These are phyloP conservation scores for Imbricaverruca yamaguchii DNA, from an alignment of 2,888 invertebrate species.

Conservation along the genomic window DNA sequence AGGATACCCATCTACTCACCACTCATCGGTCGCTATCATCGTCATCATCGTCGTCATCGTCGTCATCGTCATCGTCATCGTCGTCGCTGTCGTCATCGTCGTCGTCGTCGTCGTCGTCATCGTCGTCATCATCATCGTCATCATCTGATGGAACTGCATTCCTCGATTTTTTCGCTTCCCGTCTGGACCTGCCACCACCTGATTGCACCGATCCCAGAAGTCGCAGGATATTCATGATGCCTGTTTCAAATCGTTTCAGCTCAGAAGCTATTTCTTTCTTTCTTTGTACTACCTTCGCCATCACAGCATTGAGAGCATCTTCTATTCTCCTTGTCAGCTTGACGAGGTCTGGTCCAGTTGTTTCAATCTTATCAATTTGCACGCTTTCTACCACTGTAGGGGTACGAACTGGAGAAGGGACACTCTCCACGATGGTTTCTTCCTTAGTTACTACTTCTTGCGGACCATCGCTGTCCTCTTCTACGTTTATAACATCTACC, in stretches of 20 bases:
- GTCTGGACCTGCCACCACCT: background rate
- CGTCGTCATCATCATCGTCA: conserved; percentile 8
- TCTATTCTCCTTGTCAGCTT: conserved; percentile 10
- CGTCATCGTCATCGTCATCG: background rate
- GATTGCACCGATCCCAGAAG: background rate
- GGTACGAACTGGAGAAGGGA: background rate
- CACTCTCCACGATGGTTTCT: background rate
- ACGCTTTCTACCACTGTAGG: background rate
- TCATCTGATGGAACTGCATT: background rate
- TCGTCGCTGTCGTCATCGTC: background rate
- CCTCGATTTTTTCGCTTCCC: background rate
- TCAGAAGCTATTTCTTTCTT: background rate
- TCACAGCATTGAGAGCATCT: background rate
- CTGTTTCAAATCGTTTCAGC: background rate
- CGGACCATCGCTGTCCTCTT: background rate
- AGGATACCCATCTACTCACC: too few species aligned
- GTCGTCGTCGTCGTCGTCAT: conserved; percentile 7
- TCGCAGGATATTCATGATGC: background rate
- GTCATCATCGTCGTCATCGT: background rate
- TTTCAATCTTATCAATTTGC: background rate
- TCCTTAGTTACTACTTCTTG: background rate
- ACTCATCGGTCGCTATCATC: background rate
- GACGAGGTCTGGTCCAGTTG: conserved; percentile 6
- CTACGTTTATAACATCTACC: background rate
- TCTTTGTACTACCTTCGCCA: conserved; percentile 1